Percentiles rank a stretch among this genome's conserved stretches.
These are phyloP conservation scores for Rutilus rutilus DNA, from an alignment of 2,113 vertebrate species.

Conservation along the genomic window DNA sequence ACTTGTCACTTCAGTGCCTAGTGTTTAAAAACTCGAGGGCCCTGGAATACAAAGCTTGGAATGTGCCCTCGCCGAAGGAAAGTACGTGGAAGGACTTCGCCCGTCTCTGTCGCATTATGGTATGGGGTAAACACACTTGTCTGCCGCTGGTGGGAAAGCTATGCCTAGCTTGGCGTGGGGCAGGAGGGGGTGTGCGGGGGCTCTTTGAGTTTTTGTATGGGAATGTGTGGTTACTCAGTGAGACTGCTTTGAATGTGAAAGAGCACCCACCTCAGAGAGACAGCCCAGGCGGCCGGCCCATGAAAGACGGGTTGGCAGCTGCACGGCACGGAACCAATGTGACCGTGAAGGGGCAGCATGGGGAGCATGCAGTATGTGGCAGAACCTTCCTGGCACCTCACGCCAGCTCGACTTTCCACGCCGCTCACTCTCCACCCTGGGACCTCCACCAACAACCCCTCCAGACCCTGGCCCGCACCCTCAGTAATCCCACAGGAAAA, in stretches of 20 bases:
- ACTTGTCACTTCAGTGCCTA: conserved; percentile 25
- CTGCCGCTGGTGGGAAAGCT: conserved; percentile 60
- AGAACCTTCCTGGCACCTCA: conserved; percentile 76
- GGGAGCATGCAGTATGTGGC: conserved; percentile 67
- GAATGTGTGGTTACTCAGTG: conserved; percentile 50
- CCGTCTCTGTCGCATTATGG: conserved; percentile 42
- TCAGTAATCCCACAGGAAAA: conserved; percentile 74
- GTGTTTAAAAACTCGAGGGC: conserved; percentile 32
- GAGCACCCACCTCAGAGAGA: conserved; percentile 61
- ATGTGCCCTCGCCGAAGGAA: conserved; percentile 46
- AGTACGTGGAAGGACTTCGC: conserved; percentile 41
- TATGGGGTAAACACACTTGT: conserved; percentile 51
- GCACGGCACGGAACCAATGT: conserved; percentile 50
- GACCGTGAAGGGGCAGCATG: conserved; percentile 53
- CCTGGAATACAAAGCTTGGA: conserved; percentile 48
- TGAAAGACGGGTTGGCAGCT: conserved; percentile 64
- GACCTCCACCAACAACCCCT: conserved; percentile 64
- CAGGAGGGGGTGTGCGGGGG: conserved; percentile 50
- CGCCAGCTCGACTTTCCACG: conserved; percentile 80
- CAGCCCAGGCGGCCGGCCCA: conserved; percentile 56
- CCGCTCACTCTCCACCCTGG: conserved; percentile 73
- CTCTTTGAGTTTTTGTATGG: conserved; percentile 57
- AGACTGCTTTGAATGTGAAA: conserved; percentile 67
- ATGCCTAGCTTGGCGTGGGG: conserved; percentile 59
- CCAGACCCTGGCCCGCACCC: conserved; percentile 64